Evolutionary conservation across 2,888 invertebrate genomes (phyloP), one percentile per base, ranked within the genome.

Genomic region (Drosophila acutilabella): DNA sequence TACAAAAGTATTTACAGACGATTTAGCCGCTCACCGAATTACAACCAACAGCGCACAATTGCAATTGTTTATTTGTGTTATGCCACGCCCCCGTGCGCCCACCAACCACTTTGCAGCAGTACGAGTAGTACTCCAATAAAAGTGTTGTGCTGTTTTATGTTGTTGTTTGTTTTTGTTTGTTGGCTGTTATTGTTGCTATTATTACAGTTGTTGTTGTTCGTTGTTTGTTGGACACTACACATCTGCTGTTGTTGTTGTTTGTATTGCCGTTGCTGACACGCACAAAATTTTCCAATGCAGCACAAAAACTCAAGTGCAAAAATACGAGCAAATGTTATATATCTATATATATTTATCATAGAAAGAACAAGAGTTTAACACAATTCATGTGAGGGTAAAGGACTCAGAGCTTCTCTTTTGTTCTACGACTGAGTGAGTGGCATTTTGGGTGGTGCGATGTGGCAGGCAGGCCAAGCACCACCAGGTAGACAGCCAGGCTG

Each of bases 1-100:
- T 80, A 83, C 75, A 82, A 84, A 84, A 84, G 88, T 84, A 84
- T 84, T 84, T 84, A 84, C 83, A 88, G 83, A 80, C 88, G 83
- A 83, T 83, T 83, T 88, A 86, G 82, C 83, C 83, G 83, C 78
- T 86, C 82, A 71, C 65, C 78, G 78, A 82, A 88, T 83, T 83
- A 88, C 88, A 86, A 61, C 79, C 36, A 36, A 36, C 78, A 80
- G 62, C 61, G 56, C 60, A 79, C 80, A 88, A 86, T 82, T 83
- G 73, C 83, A 88, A 84, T 84, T 89, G 81, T 81, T 83, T 81
- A 81, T 87, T 65, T 61, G 67, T 57, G 45, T 53, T 45, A 70
- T 84, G 36, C 60, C 44, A 16, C 20, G 33, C 44, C 38, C 5
- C 42, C 26, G 14, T 16, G 10, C 13, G 6, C 26, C 13, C 50